phyloP scores from a whole-genome alignment of 2,113 vertebrate species.

The Oncorhynchus nerka region DNA sequence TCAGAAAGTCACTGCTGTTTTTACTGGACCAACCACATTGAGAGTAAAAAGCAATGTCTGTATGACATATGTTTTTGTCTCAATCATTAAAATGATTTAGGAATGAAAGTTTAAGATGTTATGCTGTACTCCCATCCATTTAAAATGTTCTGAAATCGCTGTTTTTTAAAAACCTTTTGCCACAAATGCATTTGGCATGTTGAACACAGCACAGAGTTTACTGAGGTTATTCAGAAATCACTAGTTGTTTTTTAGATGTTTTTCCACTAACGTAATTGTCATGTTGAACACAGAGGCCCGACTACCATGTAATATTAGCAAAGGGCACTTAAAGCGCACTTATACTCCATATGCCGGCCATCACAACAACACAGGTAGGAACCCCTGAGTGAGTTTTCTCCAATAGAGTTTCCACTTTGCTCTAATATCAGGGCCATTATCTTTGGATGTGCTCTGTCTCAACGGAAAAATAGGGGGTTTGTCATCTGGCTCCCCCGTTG shows the following conservation, averaged over 20 bases:
- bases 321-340: too few relatives aligned
- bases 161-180: not conserved
- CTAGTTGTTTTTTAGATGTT: not conserved
- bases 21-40: too few relatives aligned
- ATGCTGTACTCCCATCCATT: not conserved
- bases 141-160: not conserved
- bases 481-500: not conserved
- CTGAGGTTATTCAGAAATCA: not conserved
- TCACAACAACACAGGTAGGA: too few relatives aligned
- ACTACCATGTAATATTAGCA: too few relatives aligned
- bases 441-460: not conserved
- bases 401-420: conserved; percentile 6
- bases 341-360: too few relatives aligned
- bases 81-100: not conserved
- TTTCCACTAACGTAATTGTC: not conserved
- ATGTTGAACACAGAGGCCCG: too few relatives aligned
- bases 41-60: too few relatives aligned
- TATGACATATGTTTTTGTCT: not conserved
- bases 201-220: too few relatives aligned
- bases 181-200: not conserved
- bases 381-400: not conserved
- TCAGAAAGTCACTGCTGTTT: too few relatives aligned
- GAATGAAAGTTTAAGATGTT: not conserved
- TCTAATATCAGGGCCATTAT: not conserved
- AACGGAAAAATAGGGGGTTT: not conserved